Percentiles rank a stretch among this genome's conserved stretches.
phyloP scores from a whole-genome alignment of 2,888 invertebrate species.

The Conops quadrifasciatus region DNA sequence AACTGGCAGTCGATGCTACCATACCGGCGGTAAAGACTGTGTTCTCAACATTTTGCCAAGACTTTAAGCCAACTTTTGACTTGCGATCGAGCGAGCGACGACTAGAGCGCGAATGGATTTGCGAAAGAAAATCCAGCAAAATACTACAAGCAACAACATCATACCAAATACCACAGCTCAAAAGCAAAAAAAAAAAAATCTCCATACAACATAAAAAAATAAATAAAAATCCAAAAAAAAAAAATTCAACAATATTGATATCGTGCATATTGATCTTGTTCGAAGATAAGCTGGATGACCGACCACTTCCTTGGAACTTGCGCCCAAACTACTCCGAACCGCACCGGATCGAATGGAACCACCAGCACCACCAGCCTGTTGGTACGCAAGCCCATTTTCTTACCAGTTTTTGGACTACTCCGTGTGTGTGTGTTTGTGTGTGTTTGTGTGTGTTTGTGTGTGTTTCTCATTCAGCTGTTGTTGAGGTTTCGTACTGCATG shows the following conservation, averaged over 20 bases:
- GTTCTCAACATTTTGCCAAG: neutral
- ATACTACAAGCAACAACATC: neutral
- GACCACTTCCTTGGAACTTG: constrained; percentile 62
- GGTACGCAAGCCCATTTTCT: constrained; percentile 23
- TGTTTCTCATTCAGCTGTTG: constrained; percentile 18
- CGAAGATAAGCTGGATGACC: constrained; percentile 60
- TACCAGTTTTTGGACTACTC: neutral
- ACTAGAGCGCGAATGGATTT: neutral
- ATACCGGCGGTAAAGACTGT: too few species aligned
- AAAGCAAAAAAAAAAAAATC: constrained; percentile 21
- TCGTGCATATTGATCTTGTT: constrained; percentile 66
- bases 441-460: neutral
- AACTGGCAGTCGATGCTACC: neutral
- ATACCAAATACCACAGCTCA: constrained; percentile 35
- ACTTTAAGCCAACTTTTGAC: too few species aligned
- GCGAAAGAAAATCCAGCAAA: neutral
- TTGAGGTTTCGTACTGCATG: constrained; percentile 42
- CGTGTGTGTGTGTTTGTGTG: too few species aligned
- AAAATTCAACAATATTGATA: constrained; percentile 60
- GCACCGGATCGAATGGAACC: neutral
- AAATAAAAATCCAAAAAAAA: constrained; percentile 18
- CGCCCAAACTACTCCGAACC: constrained; percentile 31
- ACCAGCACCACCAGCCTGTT: constrained; percentile 21
- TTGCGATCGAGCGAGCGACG: neutral
- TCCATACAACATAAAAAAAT: neutral